A percentile compares a stretch with the other conserved stretches of the same genome.
phyloP scores from a whole-genome alignment of 2,888 invertebrate species.

The Adineta ricciae region DNA sequence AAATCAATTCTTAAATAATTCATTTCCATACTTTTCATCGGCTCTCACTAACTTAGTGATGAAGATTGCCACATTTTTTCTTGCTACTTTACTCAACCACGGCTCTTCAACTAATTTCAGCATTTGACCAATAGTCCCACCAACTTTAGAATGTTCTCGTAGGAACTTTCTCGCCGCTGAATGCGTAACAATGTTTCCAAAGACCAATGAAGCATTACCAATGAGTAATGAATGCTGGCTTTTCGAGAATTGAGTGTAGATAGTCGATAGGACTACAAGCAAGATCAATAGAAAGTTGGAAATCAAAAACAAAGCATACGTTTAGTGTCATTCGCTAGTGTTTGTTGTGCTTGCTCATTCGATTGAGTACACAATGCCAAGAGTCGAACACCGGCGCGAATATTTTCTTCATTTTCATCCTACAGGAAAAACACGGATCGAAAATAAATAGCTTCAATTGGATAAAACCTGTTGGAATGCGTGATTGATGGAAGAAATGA shows the following conservation, averaged over 20 bases:
- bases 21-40: not conserved
- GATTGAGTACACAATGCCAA: not conserved
- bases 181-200: not conserved
- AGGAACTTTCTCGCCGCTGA: not conserved
- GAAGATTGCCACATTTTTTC: not conserved
- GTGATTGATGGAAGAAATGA: not conserved
- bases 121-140: not conserved
- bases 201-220: not conserved
- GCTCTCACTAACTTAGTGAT: not conserved
- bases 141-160: not conserved
- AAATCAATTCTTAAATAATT: not conserved
- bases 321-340: not conserved
- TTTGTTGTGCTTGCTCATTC: not conserved
- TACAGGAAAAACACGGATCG: not conserved
- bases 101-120: not conserved
- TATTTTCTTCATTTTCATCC: not conserved
- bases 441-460: not conserved
- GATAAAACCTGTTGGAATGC: not conserved
- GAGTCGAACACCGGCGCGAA: not conserved
- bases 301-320: not conserved
- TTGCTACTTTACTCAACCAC: not conserved
- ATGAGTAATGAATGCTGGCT: not conserved
- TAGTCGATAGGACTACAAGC: not conserved
- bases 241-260: not conserved
- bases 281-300: not conserved